Evolutionary conservation across 2,888 invertebrate species (phyloP), one percentile per base, ranked within the genome.

Genomic region (Thymelicus sylvestris): DNA sequence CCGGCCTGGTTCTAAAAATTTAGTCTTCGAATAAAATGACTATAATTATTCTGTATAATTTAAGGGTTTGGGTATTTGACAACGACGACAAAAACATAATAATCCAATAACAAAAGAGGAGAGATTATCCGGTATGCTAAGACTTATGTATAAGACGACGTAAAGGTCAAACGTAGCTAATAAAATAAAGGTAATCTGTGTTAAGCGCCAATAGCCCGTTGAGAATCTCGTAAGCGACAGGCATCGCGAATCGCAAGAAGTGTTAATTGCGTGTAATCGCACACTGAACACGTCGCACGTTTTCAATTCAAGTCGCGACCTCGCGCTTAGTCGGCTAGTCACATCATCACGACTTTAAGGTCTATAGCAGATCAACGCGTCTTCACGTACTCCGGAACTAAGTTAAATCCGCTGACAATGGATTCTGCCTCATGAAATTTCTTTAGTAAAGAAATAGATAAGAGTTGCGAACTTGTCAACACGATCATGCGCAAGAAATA

Each of bases 251-350:
- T 81, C 78, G 78, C 66, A 74, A 75, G 78, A 81, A 78, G 77
- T 81, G 74, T 75, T 86, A 85, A 85, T 83, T 82, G 84, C 84
- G 78, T 81, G 81, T 85, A 86, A 89, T 87, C 83, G 83, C 75
- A 75, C 75, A 78, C 74, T 80, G 83, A 84, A 77, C 78, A 84
- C 85, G 78, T 78, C 78, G 80, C 90, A 89, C 88, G 89, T 83
- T 86, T 89, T 85, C 85, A 84, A 86, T 86, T 80, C 80, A 76
- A 76, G 72, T 77, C 74, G 73, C 71, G 76, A 79, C 75, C 77
- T 76, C 71, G 74, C 72, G 67, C 39, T 6, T 24, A 55, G 41
- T 62, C 72, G 67, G 39, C 6, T 24, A 57, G 24, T 62, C 62
- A 5, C 50, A 47, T 48, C 59, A 59, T 64, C 64, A 64, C 59